phyloP scores from a whole-genome alignment of 2,113 vertebrate species.

The Anhinga anhinga region DNA sequence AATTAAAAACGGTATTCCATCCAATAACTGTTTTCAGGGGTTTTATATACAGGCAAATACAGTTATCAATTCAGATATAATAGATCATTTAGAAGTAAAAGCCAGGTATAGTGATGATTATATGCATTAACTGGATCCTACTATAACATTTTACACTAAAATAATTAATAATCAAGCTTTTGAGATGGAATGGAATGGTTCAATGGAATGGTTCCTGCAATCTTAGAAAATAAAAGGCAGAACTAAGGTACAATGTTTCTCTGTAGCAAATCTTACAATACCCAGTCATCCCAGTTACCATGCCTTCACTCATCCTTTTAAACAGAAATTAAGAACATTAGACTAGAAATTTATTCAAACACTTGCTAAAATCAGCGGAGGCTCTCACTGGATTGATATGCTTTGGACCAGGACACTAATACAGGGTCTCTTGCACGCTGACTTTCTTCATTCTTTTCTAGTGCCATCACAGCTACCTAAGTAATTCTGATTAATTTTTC shows the following conservation, averaged over 20 bases:
- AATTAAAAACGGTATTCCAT: not conserved
- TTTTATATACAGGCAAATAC: not conserved
- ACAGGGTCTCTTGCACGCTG: not conserved
- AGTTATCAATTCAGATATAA: not conserved
- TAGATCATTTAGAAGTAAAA: not conserved
- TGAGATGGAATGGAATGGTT: not conserved
- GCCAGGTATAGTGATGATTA: not conserved
- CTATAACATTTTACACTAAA: not conserved
- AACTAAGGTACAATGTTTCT: not conserved
- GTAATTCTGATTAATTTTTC: conserved; percentile 34
- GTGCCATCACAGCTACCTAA: conserved; percentile 7
- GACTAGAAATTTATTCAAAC: not conserved
- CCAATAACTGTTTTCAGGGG: not conserved
- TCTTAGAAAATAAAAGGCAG: not conserved
- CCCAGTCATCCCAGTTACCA: not conserved
- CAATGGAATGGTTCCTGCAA: not conserved
- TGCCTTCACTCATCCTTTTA: not conserved
- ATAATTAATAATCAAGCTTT: not conserved
- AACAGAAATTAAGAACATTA: not conserved
- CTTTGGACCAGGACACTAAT: not conserved
- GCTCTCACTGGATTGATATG: not conserved
- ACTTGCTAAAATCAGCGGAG: not conserved
- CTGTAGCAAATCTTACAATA: not conserved
- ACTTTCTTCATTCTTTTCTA: conserved; percentile 51
- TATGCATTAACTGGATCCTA: not conserved